These are phyloP conservation scores for Euplexia lucipara DNA, from an alignment of 2,888 invertebrate species.

Conservation along the genomic window DNA sequence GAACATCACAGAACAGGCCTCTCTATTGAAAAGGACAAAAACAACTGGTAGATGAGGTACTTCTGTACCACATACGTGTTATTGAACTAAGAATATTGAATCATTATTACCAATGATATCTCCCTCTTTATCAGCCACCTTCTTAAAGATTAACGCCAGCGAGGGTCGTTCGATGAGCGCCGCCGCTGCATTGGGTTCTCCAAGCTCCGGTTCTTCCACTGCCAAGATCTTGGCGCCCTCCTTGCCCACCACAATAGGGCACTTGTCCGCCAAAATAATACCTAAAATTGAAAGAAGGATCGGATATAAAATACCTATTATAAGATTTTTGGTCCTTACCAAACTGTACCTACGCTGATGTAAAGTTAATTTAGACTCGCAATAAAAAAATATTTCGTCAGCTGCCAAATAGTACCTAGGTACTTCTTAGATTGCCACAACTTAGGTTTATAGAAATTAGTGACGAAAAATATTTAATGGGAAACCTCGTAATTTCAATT, in stretches of 20 bases:
- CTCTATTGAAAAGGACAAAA: no score
- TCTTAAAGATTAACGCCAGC: slow-evolving; percentile 82
- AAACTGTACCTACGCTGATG: no score
- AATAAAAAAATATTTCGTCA: no score
- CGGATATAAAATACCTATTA: not conserved
- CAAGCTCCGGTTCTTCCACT: slow-evolving; percentile 80
- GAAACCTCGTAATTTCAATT: no score
- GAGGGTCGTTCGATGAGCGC: slow-evolving; percentile 83
- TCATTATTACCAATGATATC: slow-evolving; percentile 78
- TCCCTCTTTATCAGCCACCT: slow-evolving; percentile 82
- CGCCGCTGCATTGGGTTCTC: slow-evolving; percentile 70
- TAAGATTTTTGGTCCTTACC: not conserved
- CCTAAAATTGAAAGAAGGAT: slow-evolving; percentile 69
- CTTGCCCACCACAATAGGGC: slow-evolving; percentile 82
- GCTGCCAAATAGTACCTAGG: no score
- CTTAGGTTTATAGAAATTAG: no score
- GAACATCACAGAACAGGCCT: no score
- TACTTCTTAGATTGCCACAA: no score
- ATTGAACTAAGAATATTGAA: not conserved
- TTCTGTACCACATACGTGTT: not conserved
- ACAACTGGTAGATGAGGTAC: not conserved
- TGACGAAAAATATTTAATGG: no score
- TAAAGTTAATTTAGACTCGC: no score
- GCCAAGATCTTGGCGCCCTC: slow-evolving; percentile 78
- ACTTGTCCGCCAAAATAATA: slow-evolving; percentile 85